Percentiles rank a stretch among this genome's conserved stretches.
Evolutionary conservation across 2,113 vertebrate species (phyloP).

Genomic region (Bagarius yarrelli): DNA sequence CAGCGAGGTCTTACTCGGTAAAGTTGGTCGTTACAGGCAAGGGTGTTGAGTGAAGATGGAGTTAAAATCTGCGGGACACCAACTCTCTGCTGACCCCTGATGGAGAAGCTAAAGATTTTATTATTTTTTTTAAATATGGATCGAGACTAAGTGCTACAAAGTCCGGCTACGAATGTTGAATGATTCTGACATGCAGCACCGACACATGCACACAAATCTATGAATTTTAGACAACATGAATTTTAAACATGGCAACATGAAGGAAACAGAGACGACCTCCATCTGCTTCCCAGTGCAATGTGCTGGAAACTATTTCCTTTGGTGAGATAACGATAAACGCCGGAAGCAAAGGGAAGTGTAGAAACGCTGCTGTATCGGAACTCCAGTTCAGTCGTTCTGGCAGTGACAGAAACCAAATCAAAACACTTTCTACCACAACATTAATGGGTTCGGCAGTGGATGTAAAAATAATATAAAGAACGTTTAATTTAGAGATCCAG

Average conservation of each 20-base stretch:
- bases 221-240: background rate
- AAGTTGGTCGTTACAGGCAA: too few species aligned
- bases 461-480: background rate
- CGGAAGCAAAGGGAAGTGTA: too few species aligned
- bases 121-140: too few species aligned
- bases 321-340: constrained; percentile 7
- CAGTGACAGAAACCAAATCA: background rate
- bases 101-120: too few species aligned
- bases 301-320: constrained; percentile 13
- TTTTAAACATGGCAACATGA: background rate
- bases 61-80: too few species aligned
- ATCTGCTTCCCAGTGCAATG: constrained; percentile 36
- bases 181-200: background rate
- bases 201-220: background rate
- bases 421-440: background rate
- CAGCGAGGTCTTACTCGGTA: too few species aligned
- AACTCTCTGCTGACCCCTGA: too few species aligned
- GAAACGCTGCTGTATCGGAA: background rate
- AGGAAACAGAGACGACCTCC: constrained; percentile 26
- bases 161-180: background rate
- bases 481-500: background rate
- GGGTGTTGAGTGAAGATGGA: too few species aligned
- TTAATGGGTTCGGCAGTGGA: background rate
- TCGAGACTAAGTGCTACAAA: background rate
- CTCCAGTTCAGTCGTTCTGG: background rate